Percentiles rank a stretch among this genome's conserved stretches.
phyloP scores from a whole-genome alignment of 2,113 vertebrate species.

The Corythoichthys haematopterus region DNA sequence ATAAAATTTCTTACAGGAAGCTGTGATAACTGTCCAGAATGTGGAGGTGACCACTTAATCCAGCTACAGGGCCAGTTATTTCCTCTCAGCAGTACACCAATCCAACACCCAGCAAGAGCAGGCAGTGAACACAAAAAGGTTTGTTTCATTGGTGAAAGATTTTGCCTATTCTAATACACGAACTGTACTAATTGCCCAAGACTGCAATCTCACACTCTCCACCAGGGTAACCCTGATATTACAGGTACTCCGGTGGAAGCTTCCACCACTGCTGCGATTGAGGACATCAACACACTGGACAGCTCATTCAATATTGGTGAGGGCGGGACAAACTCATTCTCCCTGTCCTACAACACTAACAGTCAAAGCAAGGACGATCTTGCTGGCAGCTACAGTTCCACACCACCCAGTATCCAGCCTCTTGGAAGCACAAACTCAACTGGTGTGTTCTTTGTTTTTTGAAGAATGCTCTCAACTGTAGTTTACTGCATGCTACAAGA shows the following conservation, averaged over 20 bases:
- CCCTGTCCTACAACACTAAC: slow-evolving; percentile 39
- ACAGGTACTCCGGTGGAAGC: slow-evolving; percentile 27
- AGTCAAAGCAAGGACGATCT: slow-evolving; percentile 49
- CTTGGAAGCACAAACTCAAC: slow-evolving; percentile 22
- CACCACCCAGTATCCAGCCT: slow-evolving; percentile 15
- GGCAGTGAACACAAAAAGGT: slow-evolving; percentile 40
- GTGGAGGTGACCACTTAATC: slow-evolving; percentile 86
- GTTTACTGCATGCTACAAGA: background rate
- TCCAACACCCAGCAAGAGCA: slow-evolving; percentile 3
- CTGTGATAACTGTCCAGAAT: slow-evolving; percentile 75
- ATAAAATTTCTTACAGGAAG: slow-evolving; percentile 29
- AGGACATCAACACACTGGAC: slow-evolving; percentile 54
- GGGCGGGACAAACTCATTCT: slow-evolving; percentile 41
- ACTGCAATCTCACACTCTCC: background rate
- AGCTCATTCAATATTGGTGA: slow-evolving; percentile 62
- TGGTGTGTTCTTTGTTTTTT: slow-evolving; percentile 37
- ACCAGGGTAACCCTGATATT: slow-evolving; percentile 20
- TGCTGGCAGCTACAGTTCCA: slow-evolving; percentile 47
- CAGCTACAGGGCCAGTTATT: slow-evolving; percentile 65
- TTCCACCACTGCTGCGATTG: background rate
- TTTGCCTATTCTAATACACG: background rate
- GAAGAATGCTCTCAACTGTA: background rate
- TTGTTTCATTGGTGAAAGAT: background rate
- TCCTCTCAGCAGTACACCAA: slow-evolving; percentile 66
- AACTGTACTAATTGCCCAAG: background rate